phyloP scores from a whole-genome alignment of 2,113 vertebrate species.

The Neoarius graeffei region DNA sequence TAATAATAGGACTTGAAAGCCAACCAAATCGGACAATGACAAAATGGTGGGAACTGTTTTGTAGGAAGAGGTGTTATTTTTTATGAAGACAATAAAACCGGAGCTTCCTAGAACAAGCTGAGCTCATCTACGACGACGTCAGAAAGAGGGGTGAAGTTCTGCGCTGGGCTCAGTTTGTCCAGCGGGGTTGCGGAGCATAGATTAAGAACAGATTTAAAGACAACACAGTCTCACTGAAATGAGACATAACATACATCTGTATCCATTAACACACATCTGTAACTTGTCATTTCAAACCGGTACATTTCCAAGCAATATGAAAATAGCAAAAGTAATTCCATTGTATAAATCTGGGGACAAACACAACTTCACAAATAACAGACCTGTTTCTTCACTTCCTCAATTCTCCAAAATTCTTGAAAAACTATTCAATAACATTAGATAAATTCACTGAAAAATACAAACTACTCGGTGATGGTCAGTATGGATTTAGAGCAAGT shows the following conservation, averaged over 20 bases:
- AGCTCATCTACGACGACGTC: neutral
- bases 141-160: neutral
- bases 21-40: conserved; percentile 2
- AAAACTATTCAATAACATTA: no score
- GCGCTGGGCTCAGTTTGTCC: neutral
- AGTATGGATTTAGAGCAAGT: no score
- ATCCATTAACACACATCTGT: no score
- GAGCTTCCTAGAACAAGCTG: neutral
- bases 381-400: no score
- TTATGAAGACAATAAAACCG: neutral
- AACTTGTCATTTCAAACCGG: no score
- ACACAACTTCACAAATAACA: no score
- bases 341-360: no score
- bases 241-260: neutral
- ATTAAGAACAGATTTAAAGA: neutral
- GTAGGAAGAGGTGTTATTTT: neutral
- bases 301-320: no score
- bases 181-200: neutral
- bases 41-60: neutral
- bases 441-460: no score
- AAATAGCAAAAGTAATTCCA: no score
- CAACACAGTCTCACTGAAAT: neutral
- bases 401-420: no score
- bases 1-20: neutral
- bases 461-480: no score